A percentile compares a stretch with the other conserved stretches of the same genome.
These are phyloP conservation scores for Sciurus niger DNA, from an alignment of 2,113 vertebrate species.

Conservation along the genomic window DNA sequence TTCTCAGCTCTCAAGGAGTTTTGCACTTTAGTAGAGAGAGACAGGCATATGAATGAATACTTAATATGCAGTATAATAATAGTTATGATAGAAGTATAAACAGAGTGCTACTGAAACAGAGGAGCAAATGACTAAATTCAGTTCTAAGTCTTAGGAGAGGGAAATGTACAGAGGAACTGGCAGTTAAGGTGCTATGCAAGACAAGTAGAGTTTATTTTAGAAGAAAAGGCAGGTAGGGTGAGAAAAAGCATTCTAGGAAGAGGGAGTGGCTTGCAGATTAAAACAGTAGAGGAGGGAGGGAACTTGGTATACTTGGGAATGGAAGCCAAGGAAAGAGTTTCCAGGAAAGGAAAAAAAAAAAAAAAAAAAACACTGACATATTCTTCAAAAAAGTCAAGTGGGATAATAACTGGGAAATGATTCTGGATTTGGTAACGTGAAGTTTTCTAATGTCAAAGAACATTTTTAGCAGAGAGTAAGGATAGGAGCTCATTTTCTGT, in stretches of 20 bases:
- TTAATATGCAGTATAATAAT: constrained; percentile 43
- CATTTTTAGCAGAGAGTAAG: not conserved
- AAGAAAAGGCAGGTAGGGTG: not conserved
- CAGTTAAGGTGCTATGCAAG: not conserved
- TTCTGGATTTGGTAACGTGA: constrained; percentile 8
- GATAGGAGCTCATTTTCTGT: not conserved
- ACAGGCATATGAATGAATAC: constrained; percentile 32
- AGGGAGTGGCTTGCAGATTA: not conserved
- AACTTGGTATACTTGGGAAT: not conserved
- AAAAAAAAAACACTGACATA: not conserved
- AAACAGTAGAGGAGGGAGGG: not conserved
- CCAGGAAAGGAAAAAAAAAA: not conserved
- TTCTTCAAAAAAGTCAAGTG: not conserved
- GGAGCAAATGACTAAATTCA: constrained; percentile 6
- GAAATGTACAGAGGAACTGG: not conserved
- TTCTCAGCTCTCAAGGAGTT: constrained; percentile 4
- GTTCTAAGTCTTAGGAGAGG: not conserved
- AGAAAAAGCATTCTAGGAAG: not conserved
- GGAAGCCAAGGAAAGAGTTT: not conserved
- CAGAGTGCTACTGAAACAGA: not conserved
- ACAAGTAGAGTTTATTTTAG: not conserved
- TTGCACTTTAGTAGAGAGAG: constrained; percentile 11
- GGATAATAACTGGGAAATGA: not conserved
- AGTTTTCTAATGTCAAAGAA: not conserved
- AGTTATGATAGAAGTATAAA: not conserved